Conservation (phyloP, 2,888 invertebrate genomes). For the Spilarctia lutea region DNA sequence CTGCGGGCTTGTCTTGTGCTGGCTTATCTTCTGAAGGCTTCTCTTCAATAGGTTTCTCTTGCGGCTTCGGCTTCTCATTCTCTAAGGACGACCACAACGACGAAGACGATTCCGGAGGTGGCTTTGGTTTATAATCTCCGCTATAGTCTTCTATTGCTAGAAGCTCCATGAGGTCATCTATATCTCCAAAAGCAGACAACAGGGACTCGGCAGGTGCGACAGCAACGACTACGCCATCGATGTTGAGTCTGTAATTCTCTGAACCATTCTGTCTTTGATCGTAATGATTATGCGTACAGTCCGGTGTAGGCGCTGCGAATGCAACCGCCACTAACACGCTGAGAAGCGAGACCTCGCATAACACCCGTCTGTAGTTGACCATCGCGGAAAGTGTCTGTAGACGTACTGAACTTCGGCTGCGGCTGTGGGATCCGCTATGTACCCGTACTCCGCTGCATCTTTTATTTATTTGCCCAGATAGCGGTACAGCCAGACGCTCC, state of each 20-base stretch:
- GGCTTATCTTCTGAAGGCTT: conserved; percentile 38
- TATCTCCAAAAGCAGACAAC: conserved; percentile 83
- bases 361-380: conserved; percentile 83
- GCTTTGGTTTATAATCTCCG: conserved; percentile 55
- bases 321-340: conserved; percentile 51
- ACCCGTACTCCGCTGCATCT: conserved; percentile 79
- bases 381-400: conserved; percentile 71
- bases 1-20: conserved; percentile 32
- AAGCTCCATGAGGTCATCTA: conserved; percentile 77
- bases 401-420: conserved; percentile 71
- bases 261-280: conserved; percentile 93
- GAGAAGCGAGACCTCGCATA: conserved; percentile 72
- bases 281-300: conserved; percentile 66
- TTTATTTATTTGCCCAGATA: conserved; percentile 85
- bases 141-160: conserved; percentile 61
- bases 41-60: conserved; percentile 40
- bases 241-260: conserved; percentile 90
- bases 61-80: conserved; percentile 34
- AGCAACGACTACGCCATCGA: conserved; percentile 90
- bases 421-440: conserved; percentile 76
- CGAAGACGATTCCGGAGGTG: conserved; percentile 38
- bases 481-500: conserved; percentile 77
- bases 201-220: conserved; percentile 88
- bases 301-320: conserved; percentile 64
- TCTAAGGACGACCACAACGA: conserved; percentile 24